phyloP scores from a whole-genome alignment of 2,797 vertebrate species.

The Pseudocheirus occidentalis region DNA sequence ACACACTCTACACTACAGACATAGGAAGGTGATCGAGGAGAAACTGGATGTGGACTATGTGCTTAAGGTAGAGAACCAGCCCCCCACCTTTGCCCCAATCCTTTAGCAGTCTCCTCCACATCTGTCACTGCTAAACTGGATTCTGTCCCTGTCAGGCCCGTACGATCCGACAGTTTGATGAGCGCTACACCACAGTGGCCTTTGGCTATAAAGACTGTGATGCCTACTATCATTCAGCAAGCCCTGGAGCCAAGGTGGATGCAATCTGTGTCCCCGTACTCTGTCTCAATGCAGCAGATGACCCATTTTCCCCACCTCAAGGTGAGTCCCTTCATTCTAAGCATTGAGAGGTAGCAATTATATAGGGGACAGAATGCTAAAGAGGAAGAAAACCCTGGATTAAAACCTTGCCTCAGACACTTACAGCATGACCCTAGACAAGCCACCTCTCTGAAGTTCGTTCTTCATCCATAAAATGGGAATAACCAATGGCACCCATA shows the following conservation, averaged over 20 bases:
- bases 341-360: neutral
- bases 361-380: neutral
- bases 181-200: constrained; percentile 86
- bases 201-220: constrained; percentile 88
- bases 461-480: neutral
- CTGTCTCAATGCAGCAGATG: constrained; percentile 90
- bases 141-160: constrained; percentile 81
- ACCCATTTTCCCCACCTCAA: constrained; percentile 88
- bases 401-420: neutral
- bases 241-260: constrained; percentile 85
- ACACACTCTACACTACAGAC: constrained; percentile 79
- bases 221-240: constrained; percentile 88
- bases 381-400: neutral
- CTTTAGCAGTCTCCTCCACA: neutral
- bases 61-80: constrained; percentile 83
- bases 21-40: constrained; percentile 86
- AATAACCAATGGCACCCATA: neutral
- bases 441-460: neutral
- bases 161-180: constrained; percentile 89
- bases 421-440: neutral
- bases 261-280: constrained; percentile 85
- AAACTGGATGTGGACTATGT: constrained; percentile 87
- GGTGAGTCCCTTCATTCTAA: constrained; percentile 79
- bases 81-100: neutral
- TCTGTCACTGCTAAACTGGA: neutral